phyloP scores from a whole-genome alignment of 2,797 vertebrate genomes.

The Anisognathus igniventris region DNA sequence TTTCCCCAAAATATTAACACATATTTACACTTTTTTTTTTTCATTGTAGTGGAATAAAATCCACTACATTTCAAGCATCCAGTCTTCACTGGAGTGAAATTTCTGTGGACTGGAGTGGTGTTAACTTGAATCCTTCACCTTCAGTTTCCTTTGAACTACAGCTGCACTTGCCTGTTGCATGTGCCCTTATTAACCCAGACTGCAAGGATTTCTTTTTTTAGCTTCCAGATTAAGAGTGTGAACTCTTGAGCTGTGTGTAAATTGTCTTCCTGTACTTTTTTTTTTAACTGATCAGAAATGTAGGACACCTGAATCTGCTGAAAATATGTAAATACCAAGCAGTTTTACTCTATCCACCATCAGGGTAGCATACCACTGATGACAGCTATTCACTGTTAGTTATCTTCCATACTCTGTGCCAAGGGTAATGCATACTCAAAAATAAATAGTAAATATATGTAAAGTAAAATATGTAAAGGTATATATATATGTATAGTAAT shows the following conservation, averaged over 20 bases:
- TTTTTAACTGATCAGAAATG: background rate
- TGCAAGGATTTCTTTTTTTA: conserved; percentile 48
- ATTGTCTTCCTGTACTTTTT: background rate
- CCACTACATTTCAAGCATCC: background rate
- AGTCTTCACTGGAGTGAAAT: conserved; percentile 48
- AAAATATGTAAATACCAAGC: background rate
- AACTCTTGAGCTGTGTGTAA: background rate
- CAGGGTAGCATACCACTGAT: background rate
- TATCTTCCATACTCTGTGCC: background rate
- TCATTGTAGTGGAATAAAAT: background rate
- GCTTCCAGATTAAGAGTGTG: conserved; percentile 43
- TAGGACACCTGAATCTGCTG: background rate
- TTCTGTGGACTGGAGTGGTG: conserved; percentile 48
- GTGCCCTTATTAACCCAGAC: conserved; percentile 32
- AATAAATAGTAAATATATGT: background rate
- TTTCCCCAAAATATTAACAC: background rate
- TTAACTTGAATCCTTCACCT: background rate
- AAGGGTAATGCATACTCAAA: background rate
- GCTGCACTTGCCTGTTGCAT: background rate
- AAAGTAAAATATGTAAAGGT: too few species aligned
- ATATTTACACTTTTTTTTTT: background rate
- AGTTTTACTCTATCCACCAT: background rate
- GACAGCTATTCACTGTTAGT: background rate
- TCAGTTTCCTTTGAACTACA: background rate
- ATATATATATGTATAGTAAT: too few species aligned